Evolutionary conservation across 2,888 invertebrate genomes (phyloP).

Genomic region (Amaurobius ferox): DNA sequence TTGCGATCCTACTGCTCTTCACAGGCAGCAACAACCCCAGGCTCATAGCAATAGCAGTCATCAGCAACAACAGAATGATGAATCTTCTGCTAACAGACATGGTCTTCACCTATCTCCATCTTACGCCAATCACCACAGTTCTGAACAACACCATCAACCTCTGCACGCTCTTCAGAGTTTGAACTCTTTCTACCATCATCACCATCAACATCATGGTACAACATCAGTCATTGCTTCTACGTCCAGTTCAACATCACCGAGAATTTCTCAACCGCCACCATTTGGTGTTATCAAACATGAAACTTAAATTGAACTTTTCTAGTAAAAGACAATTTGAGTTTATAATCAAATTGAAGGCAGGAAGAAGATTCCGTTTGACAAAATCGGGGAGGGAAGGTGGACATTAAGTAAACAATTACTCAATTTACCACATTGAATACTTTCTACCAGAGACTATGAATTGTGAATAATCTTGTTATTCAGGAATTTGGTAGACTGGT

Average conservation of each 20-base stretch:
- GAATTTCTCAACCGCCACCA: slow-evolving; percentile 26
- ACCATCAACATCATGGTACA: slow-evolving; percentile 45
- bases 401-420: no score
- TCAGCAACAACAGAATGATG: slow-evolving; percentile 36
- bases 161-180: slow-evolving; percentile 52
- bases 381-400: no score
- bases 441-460: no score
- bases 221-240: slow-evolving; percentile 63
- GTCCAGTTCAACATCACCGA: neutral
- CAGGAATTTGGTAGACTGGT: no score
- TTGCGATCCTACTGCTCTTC: slow-evolving; percentile 33
- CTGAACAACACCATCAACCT: slow-evolving; percentile 26
- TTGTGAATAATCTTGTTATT: no score
- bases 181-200: slow-evolving; percentile 57
- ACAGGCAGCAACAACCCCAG: slow-evolving; percentile 23
- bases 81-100: slow-evolving; percentile 25
- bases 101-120: slow-evolving; percentile 27
- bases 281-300: slow-evolving; percentile 56
- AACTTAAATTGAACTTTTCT: neutral
- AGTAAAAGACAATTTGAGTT: neutral
- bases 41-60: slow-evolving; percentile 9
- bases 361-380: neutral
- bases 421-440: no score
- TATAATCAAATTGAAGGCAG: neutral
- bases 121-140: slow-evolving; percentile 45